Conservation (phyloP, 2,113 vertebrate genomes). For the Gopherus evgoodei region DNA sequence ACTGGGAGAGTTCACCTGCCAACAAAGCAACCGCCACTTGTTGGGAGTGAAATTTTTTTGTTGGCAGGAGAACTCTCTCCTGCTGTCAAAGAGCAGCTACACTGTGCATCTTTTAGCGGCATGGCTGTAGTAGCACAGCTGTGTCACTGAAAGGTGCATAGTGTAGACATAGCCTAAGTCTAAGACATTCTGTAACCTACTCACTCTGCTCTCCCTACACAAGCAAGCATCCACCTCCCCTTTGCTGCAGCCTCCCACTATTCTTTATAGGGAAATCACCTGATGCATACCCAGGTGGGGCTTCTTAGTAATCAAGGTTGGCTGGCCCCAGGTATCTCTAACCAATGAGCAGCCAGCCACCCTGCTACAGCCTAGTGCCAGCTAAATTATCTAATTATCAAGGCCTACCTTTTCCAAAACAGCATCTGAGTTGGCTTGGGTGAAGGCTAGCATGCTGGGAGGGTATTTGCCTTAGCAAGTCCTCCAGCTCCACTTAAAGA, state of each 20-base stretch:
- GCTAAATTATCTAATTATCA: slow-evolving; percentile 4
- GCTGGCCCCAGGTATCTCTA: not conserved
- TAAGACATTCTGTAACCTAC: not conserved
- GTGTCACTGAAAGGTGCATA: too few relatives aligned
- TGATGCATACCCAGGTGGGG: not conserved
- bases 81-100: too few relatives aligned
- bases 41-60: too few relatives aligned
- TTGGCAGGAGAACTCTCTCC: too few relatives aligned
- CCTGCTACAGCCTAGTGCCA: not conserved
- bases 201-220: not conserved
- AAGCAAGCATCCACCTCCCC: not conserved
- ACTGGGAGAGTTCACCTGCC: too few relatives aligned
- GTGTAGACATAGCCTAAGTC: not conserved
- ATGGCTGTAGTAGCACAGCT: too few relatives aligned
- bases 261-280: not conserved
- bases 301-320: not conserved
- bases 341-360: not conserved
- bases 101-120: too few relatives aligned
- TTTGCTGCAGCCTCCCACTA: not conserved
- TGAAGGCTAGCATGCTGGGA: not conserved
- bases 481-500: slow-evolving; percentile 5
- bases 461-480: not conserved
- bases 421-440: slow-evolving; percentile 21
- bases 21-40: too few relatives aligned
- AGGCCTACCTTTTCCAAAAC: slow-evolving; percentile 26